phyloP scores from a whole-genome alignment of 2,113 vertebrate genomes.

The Oryzias curvinotus region DNA sequence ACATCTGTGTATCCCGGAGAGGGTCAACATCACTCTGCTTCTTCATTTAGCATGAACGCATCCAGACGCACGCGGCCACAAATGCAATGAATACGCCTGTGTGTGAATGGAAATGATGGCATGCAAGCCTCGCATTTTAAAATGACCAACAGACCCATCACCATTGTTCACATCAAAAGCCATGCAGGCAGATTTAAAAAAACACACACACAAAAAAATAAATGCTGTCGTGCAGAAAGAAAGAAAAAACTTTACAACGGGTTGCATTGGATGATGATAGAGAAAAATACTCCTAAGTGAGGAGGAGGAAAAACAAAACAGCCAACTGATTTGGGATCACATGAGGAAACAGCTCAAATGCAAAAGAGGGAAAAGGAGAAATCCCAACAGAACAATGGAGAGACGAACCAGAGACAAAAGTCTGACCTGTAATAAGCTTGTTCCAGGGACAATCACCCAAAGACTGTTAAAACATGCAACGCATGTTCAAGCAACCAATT shows the following conservation, averaged over 20 bases:
- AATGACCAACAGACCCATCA: not conserved
- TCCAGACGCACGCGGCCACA: too few relatives aligned
- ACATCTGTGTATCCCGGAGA: too few relatives aligned
- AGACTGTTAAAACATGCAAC: not conserved
- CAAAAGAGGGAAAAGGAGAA: constrained; percentile 54
- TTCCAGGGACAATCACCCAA: constrained; percentile 22
- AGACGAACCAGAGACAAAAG: constrained; percentile 46
- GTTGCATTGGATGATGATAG: not conserved
- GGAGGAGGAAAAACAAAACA: not conserved
- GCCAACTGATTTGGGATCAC: constrained; percentile 12
- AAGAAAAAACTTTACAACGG: constrained; percentile 1
- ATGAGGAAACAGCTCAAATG: constrained; percentile 49
- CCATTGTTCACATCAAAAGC: not conserved
- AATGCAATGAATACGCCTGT: too few relatives aligned
- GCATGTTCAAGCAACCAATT: too few relatives aligned
- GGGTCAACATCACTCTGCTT: too few relatives aligned
- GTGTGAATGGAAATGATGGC: too few relatives aligned
- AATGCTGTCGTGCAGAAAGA: not conserved
- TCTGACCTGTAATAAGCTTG: constrained; percentile 49
- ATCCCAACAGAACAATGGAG: constrained; percentile 63
- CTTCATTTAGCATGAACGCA: too few relatives aligned
- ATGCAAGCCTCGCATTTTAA: not conserved
- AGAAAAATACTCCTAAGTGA: constrained; percentile 8
- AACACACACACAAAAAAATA: not conserved
- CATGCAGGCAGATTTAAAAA: not conserved